phyloP scores from a whole-genome alignment of 2,888 invertebrate genomes.

The Amblyjoppa proteus region DNA sequence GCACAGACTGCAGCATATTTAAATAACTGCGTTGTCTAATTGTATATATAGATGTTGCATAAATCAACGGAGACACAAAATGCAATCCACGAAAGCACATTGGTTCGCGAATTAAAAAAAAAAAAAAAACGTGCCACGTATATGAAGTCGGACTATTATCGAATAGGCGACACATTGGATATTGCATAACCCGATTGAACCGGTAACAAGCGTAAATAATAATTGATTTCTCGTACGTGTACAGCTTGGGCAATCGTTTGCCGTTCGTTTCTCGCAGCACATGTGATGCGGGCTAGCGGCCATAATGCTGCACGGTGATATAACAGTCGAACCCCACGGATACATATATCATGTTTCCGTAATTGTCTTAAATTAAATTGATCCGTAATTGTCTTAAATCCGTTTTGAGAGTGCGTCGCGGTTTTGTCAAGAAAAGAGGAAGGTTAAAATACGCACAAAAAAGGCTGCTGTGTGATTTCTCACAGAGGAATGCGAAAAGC shows the following conservation, averaged over 20 bases:
- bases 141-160: conserved; percentile 20
- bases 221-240: conserved; percentile 20
- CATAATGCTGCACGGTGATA: background rate
- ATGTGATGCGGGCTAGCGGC: background rate
- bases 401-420: background rate
- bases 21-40: background rate
- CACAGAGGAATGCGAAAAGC: conserved; percentile 12
- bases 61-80: background rate
- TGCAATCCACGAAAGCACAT: conserved; percentile 11
- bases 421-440: conserved; percentile 11
- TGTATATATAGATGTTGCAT: background rate
- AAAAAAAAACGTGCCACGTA: background rate
- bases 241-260: conserved; percentile 9
- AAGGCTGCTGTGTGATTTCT: background rate
- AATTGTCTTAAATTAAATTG: conserved; percentile 31
- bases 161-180: conserved; percentile 10
- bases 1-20: background rate
- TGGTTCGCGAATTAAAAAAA: background rate
- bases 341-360: background rate
- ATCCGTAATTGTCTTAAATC: conserved; percentile 38
- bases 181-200: conserved; percentile 28
- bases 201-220: conserved; percentile 32
- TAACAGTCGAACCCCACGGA: conserved; percentile 12
- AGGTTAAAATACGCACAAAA: background rate
- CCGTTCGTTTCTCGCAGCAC: background rate